These are phyloP conservation scores for Semicossyphus pulcher DNA, from an alignment of 2,113 vertebrate species.

Conservation along the genomic window DNA sequence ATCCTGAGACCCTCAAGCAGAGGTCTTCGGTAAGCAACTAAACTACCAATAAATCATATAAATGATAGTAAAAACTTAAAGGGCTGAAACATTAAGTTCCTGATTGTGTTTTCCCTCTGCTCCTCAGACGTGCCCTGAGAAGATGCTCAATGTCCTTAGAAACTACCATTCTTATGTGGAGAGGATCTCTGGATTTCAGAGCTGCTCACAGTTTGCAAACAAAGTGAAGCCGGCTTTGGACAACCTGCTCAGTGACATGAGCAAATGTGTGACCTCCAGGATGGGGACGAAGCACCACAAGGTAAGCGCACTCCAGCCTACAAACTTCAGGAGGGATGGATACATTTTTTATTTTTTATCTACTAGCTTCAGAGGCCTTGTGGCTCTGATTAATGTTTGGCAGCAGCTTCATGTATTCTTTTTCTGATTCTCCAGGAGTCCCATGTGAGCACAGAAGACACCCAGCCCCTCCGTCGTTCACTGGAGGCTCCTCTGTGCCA, in stretches of 20 bases:
- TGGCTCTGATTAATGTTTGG: not conserved
- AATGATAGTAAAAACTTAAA: not conserved
- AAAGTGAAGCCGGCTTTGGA: conserved; percentile 38
- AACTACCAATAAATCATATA: not conserved
- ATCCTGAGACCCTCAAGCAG: conserved; percentile 63
- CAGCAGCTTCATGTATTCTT: not conserved
- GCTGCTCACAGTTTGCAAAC: conserved; percentile 30
- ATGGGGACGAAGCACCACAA: not conserved
- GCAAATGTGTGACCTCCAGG: conserved; percentile 14
- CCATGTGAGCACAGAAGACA: fast-evolving
- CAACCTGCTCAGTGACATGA: conserved; percentile 53
- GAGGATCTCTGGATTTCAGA: conserved; percentile 25
- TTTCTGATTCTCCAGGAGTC: conserved; percentile 19
- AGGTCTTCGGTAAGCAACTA: conserved; percentile 57
- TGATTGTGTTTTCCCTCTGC: not conserved
- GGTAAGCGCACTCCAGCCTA: conserved; percentile 36
- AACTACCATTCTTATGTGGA: conserved; percentile 64
- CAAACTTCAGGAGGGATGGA: no score
- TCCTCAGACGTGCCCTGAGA: conserved; percentile 74
- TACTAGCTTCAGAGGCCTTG: not conserved
- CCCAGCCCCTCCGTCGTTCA: fast-evolving
- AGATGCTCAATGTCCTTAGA: conserved; percentile 63
- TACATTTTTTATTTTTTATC: not conserved
- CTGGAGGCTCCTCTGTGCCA: conserved; percentile 35
- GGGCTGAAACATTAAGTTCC: not conserved